Percentiles rank a stretch among this genome's conserved stretches.
These are phyloP conservation scores for Pammene aurita DNA, from an alignment of 2,888 invertebrate species.

Conservation along the genomic window DNA sequence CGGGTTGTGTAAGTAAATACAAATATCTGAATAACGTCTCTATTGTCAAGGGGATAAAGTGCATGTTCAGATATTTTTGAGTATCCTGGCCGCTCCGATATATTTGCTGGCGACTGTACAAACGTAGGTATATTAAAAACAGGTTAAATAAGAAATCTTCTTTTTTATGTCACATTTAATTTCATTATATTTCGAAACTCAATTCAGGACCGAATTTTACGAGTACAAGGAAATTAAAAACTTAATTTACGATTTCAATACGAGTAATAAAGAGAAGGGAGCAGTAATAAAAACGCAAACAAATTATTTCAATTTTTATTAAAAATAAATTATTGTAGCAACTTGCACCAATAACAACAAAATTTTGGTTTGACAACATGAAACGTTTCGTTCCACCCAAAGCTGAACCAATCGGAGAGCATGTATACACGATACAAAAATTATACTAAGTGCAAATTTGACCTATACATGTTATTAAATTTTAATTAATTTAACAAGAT, in stretches of 20 bases:
- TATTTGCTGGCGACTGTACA: too few species aligned
- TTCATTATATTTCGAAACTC: background rate
- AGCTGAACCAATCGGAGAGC: slow-evolving; percentile 65
- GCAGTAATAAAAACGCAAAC: slow-evolving; percentile 45
- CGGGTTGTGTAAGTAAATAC: too few species aligned
- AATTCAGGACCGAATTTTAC: background rate
- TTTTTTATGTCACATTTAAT: background rate
- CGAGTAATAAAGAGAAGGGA: background rate
- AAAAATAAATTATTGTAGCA: slow-evolving; percentile 83
- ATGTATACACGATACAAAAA: slow-evolving; percentile 62
- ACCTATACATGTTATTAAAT: slow-evolving; percentile 48
- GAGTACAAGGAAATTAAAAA: background rate
- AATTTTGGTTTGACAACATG: slow-evolving; percentile 81
- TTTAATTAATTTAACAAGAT: slow-evolving; percentile 33
- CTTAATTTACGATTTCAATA: background rate
- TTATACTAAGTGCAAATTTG: slow-evolving; percentile 65
- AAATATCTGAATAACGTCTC: too few species aligned
- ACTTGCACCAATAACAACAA: slow-evolving; percentile 83
- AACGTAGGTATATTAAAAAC: background rate
- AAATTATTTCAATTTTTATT: slow-evolving; percentile 74
- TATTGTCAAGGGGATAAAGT: too few species aligned
- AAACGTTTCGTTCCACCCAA: slow-evolving; percentile 72
- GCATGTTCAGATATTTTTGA: too few species aligned
- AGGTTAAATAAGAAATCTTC: background rate
- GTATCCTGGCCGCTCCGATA: too few species aligned